Base-by-base conservation (phyloP, 1,140 invertebrate species). In the Dinothrombium tinctorium region DNA sequence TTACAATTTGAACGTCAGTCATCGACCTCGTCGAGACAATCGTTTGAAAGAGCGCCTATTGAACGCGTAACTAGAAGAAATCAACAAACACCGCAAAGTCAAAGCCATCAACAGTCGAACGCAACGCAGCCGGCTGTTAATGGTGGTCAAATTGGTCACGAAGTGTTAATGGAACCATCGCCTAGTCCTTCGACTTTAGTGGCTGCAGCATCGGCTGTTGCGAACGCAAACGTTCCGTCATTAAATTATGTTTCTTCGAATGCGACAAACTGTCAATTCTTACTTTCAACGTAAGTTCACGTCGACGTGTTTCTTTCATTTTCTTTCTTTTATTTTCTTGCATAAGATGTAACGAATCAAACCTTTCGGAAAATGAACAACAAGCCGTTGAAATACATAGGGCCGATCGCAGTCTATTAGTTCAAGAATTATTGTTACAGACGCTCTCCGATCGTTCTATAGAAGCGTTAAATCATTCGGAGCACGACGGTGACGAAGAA, bases 1-100 rank as follows among this genome's bases (percentile, higher is more conserved):
- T 60, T 83, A 54, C 77, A 83, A 57, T 61, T 81, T 46, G 78
- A 83, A 59, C 65, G 79, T 33, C 77, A 82, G 55, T 11, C 19
- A 40, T 51, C 55, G 59, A 29, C 7, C 8, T 3, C 12, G 12
- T 12, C 12, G 12, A 2, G 17, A 21, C 12, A 17, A 36, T n/a
- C 5, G 9, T 21, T 21, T 22, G 20, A 19, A 3, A 36, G 33
- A 15, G 33, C 11, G 9, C 11, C 15, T 12, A 19, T 33, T 3
- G 33, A 17, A 11, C 5, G 5, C 5, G 12, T 32, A 12, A 14
- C 29, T 12, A 12, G 29, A 32, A 32, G 29, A 12, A 12, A 32
- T 32, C 29, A 32, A 32, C 29, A 32, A 8, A 28, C 26, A 28
- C n/a, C 26, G n/a, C n/a, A 7, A 28, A 28, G 26, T 28, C 26